phyloP scores from a whole-genome alignment of 2,113 vertebrate species.

The Odontophorus gujanensis region DNA sequence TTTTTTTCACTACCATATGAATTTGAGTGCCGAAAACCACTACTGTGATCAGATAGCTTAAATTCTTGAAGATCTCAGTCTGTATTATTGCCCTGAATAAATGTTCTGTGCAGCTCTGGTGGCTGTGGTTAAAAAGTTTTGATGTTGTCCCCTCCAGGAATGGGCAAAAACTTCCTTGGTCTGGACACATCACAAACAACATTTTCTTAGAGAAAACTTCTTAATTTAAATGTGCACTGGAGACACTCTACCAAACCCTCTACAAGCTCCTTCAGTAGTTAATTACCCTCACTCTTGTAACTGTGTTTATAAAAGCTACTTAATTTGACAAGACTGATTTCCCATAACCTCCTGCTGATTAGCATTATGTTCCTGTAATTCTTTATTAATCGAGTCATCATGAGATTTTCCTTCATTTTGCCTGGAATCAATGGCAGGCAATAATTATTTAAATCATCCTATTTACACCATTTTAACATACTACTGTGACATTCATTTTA shows the following conservation, averaged over 20 bases:
- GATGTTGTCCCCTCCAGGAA: background rate
- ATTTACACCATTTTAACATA: background rate
- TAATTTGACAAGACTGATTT: conserved; percentile 70
- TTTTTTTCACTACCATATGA: background rate
- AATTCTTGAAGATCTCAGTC: background rate
- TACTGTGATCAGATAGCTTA: background rate
- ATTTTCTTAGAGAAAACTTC: background rate
- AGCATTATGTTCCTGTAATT: conserved; percentile 69
- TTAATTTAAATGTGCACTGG: background rate
- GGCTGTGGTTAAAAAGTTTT: background rate
- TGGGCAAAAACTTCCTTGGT: fast-evolving
- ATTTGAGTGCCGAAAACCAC: background rate
- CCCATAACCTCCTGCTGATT: conserved; percentile 70
- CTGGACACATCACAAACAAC: background rate
- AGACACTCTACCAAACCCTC: background rate
- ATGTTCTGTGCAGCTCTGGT: background rate
- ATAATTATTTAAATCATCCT: conserved; percentile 48
- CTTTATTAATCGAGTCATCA: conserved; percentile 53
- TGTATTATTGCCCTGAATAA: background rate
- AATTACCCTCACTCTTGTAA: conserved; percentile 56
- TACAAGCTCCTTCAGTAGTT: background rate
- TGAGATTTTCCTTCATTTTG: conserved; percentile 52
- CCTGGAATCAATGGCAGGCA: conserved; percentile 53
- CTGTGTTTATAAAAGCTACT: conserved; percentile 57
- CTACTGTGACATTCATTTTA: background rate